Evolutionary conservation across 2,888 invertebrate species (phyloP).

Genomic region (Hypercompe scribonia): DNA sequence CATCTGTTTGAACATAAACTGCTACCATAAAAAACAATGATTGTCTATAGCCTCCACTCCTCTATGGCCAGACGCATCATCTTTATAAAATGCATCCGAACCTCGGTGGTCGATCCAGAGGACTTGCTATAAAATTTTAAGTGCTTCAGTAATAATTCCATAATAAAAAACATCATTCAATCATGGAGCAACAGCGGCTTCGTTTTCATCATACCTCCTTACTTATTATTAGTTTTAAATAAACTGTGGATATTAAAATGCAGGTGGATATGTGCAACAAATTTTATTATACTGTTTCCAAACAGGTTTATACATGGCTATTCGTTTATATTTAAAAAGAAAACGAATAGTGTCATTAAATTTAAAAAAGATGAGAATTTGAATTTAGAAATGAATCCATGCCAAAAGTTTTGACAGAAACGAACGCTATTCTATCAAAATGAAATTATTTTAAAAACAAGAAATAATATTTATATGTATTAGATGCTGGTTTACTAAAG

Average conservation of each 20-base stretch:
- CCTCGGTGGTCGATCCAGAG: slow-evolving; percentile 57
- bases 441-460: background rate
- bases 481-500: background rate
- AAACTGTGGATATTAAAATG: slow-evolving; percentile 49
- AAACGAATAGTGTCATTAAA: slow-evolving; percentile 8
- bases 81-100: slow-evolving; percentile 46
- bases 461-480: background rate
- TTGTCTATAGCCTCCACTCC: slow-evolving; percentile 4
- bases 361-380: background rate
- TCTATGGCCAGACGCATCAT: slow-evolving; percentile 28
- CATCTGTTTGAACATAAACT: slow-evolving; percentile 19
- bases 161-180: slow-evolving; percentile 65
- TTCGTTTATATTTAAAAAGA: slow-evolving; percentile 17
- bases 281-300: slow-evolving; percentile 34
- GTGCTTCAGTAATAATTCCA: slow-evolving; percentile 62
- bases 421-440: background rate
- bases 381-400: slow-evolving; percentile 7
- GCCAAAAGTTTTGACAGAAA: slow-evolving; percentile 5
- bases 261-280: slow-evolving; percentile 29
- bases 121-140: slow-evolving; percentile 63
- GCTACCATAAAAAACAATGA: slow-evolving; percentile 15
- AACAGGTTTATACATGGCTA: slow-evolving; percentile 24
- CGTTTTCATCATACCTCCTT: slow-evolving; percentile 55
- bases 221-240: slow-evolving; percentile 55
- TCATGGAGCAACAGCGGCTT: slow-evolving; percentile 52